phyloP scores from a whole-genome alignment of 2,113 vertebrate genomes.

The Mus pahari region DNA sequence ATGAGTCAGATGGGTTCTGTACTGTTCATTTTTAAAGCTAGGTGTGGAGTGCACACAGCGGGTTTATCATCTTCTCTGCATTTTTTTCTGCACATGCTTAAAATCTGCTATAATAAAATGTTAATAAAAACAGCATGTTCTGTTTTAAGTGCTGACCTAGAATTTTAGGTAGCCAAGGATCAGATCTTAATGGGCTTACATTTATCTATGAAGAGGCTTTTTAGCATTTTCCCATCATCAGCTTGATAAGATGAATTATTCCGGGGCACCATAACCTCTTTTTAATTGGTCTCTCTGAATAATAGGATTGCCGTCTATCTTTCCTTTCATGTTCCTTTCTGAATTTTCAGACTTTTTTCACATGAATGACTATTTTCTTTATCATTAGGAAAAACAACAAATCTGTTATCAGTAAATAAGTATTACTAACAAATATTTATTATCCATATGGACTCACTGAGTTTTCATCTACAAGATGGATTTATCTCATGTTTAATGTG shows the following conservation, averaged over 20 bases:
- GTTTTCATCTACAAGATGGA: conserved; percentile 46
- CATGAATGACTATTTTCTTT: background rate
- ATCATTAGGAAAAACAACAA: conserved; percentile 4
- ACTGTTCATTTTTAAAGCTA: background rate
- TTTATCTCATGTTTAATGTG: background rate
- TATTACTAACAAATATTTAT: background rate
- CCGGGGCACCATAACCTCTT: background rate
- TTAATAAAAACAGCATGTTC: background rate
- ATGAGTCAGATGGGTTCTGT: background rate
- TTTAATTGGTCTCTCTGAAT: conserved; percentile 19
- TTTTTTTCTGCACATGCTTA: conserved; percentile 15
- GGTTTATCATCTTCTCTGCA: background rate
- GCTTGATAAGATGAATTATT: conserved; percentile 15
- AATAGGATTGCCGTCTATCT: background rate
- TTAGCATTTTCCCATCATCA: background rate
- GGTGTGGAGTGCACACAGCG: background rate
- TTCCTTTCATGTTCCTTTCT: background rate
- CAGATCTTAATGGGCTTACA: background rate
- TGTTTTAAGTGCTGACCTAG: background rate
- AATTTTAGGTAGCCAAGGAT: conserved; percentile 3
- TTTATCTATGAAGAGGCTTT: background rate
- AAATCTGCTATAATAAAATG: background rate
- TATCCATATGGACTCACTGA: background rate
- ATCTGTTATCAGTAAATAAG: background rate
- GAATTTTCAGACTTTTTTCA: conserved; percentile 16